These are phyloP conservation scores for Scophthalmus maximus DNA, from an alignment of 2,113 vertebrate genomes.

Conservation along the genomic window DNA sequence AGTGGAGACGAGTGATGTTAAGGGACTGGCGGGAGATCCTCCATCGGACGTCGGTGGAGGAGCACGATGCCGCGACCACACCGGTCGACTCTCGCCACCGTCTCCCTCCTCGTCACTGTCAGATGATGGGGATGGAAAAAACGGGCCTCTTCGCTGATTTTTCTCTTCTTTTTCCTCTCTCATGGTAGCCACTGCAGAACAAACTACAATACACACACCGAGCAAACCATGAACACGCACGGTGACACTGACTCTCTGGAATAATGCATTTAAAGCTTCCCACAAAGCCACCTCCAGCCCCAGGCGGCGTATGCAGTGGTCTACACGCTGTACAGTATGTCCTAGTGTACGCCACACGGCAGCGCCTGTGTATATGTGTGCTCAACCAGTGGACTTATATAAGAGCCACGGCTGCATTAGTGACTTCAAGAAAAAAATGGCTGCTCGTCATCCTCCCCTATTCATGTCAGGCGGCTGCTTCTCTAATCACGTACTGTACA, in stretches of 20 bases:
- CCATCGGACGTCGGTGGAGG: constrained; percentile 59
- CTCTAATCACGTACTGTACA: constrained; percentile 59
- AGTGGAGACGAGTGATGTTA: constrained; percentile 70
- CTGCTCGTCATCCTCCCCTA: constrained; percentile 62
- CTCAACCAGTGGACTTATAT: constrained; percentile 66
- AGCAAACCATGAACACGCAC: constrained; percentile 26
- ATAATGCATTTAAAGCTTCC: constrained; percentile 50
- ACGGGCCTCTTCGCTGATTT: constrained; percentile 29
- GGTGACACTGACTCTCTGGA: constrained; percentile 36
- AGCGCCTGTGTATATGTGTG: constrained; percentile 35
- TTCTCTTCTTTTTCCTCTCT: not conserved
- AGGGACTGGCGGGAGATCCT: constrained; percentile 74
- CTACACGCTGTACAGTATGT: constrained; percentile 55
- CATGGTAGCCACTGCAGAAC: not conserved
- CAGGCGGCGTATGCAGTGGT: constrained; percentile 38
- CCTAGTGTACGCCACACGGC: constrained; percentile 52
- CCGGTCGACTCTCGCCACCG: constrained; percentile 36
- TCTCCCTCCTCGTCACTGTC: constrained; percentile 36
- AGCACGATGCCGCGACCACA: constrained; percentile 59
- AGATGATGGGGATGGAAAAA: constrained; percentile 39
- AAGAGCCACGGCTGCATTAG: constrained; percentile 66
- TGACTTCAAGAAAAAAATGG: constrained; percentile 60
- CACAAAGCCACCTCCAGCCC: constrained; percentile 57
- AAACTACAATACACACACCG: constrained; percentile 29
- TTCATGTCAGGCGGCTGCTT: constrained; percentile 61